phyloP scores from a whole-genome alignment of 2,113 vertebrate genomes.

The Ascaphus truei region DNA sequence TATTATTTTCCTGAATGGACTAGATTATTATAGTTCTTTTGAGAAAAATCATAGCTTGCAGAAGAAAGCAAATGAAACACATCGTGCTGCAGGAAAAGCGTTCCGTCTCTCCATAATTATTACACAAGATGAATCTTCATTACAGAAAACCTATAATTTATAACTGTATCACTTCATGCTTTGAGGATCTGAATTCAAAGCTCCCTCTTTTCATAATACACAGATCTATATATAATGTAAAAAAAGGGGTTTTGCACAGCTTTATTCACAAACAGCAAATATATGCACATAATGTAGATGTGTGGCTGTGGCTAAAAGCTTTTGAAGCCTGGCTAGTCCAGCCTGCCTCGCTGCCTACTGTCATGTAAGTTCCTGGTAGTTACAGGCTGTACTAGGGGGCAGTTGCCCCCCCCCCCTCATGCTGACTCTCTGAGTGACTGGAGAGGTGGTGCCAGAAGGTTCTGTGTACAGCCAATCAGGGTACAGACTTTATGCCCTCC shows the following conservation, averaged over 20 bases:
- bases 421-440: too few species aligned
- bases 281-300: too few species aligned
- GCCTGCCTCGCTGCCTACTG: too few species aligned
- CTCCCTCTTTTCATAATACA: not conserved
- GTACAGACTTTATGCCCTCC: too few species aligned
- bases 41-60: constrained; percentile 32
- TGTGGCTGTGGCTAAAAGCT: too few species aligned
- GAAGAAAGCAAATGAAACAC: constrained; percentile 7
- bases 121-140: constrained; percentile 17
- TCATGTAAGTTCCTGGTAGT: too few species aligned
- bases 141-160: constrained; percentile 30
- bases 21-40: constrained; percentile 34
- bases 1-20: constrained; percentile 36
- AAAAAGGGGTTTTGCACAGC: not conserved
- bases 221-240: not conserved
- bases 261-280: not conserved
- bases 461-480: too few species aligned
- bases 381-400: too few species aligned
- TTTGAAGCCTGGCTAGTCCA: too few species aligned
- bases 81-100: constrained; percentile 18
- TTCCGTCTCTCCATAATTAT: constrained; percentile 23
- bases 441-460: too few species aligned
- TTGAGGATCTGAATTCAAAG: constrained; percentile 2
- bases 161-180: constrained; percentile 12
- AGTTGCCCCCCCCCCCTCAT: too few species aligned